Percentiles rank a stretch among this genome's conserved stretches.
phyloP scores from a whole-genome alignment of 2,797 vertebrate species.

The Myiotriccus ornatus region DNA sequence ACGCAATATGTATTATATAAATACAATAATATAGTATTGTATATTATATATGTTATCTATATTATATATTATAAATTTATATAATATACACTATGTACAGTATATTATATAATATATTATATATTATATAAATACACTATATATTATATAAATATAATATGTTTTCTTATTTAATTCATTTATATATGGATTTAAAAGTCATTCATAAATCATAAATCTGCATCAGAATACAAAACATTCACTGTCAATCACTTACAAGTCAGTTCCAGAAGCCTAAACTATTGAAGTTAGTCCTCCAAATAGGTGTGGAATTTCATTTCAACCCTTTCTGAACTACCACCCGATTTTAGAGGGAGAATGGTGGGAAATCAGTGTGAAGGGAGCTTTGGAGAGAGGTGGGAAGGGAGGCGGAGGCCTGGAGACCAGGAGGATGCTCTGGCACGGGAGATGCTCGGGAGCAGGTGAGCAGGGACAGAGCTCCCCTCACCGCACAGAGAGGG shows the following conservation, averaged over 20 bases:
- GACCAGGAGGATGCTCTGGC: not conserved
- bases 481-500: rapidly evolving
- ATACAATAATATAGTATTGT: no score
- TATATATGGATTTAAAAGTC: no score
- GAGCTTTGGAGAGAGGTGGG: not conserved
- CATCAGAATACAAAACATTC: not conserved
- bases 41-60: no score
- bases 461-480: not conserved
- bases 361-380: not conserved
- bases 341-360: not conserved
- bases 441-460: not conserved
- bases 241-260: not conserved
- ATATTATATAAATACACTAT: no score
- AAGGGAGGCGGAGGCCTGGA: rapidly evolving
- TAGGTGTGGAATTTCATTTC: not conserved
- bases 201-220: not conserved
- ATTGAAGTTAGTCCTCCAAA: rapidly evolving
- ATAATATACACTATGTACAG: no score
- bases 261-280: not conserved
- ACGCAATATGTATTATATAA: no score
- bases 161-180: no score
- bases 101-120: no score
- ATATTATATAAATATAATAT: no score
- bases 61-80: no score
- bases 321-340: not conserved